Percentiles rank a stretch among this genome's conserved stretches.
Evolutionary conservation across 1,140 invertebrate genomes (phyloP).

Genomic region (Augochlora pura): DNA sequence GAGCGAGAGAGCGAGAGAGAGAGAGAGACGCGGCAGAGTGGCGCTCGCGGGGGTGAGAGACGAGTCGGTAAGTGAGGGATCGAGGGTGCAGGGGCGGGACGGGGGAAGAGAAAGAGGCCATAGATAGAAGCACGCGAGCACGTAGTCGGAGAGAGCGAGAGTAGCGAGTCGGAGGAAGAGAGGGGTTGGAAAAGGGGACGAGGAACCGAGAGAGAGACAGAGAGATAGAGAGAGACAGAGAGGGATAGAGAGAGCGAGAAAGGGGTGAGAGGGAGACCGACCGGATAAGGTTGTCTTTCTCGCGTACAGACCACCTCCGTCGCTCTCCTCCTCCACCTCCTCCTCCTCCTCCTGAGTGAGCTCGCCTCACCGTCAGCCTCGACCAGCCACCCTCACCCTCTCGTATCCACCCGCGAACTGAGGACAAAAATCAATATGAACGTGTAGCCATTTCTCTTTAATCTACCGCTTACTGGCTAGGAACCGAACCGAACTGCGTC

Average conservation of each 20-base stretch:
- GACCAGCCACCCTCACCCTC: slow-evolving; percentile 60
- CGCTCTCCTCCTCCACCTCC: slow-evolving; percentile 23
- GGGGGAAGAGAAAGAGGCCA: slow-evolving; percentile 39
- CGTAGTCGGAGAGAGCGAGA: slow-evolving; percentile 26
- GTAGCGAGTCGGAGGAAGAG: slow-evolving; percentile 7
- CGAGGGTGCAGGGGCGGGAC: not conserved
- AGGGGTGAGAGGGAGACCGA: slow-evolving; percentile 61
- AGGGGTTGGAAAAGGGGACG: slow-evolving; percentile 66
- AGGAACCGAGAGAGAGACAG: slow-evolving; percentile 65
- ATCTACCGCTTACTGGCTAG: slow-evolving; percentile 77
- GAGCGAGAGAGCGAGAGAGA: slow-evolving; percentile 21
- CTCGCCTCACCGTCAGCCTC: slow-evolving; percentile 55
- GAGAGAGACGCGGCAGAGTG: not conserved
- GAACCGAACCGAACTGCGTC: slow-evolving; percentile 71
- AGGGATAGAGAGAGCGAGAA: slow-evolving; percentile 60
- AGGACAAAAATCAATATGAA: slow-evolving; percentile 81
- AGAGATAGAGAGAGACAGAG: slow-evolving; percentile 24
- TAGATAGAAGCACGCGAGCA: slow-evolving; percentile 41
- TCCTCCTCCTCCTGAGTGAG: slow-evolving; percentile 47
- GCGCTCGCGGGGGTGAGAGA: slow-evolving; percentile 11
- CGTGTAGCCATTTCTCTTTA: slow-evolving; percentile 81
- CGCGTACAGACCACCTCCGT: slow-evolving; percentile 67
- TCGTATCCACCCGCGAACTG: slow-evolving; percentile 71
- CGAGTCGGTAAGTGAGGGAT: slow-evolving; percentile 8
- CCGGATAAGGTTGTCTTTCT: slow-evolving; percentile 72